A percentile compares a stretch with the other conserved stretches of the same genome.
These are phyloP conservation scores for Vidua chalybeata DNA, from an alignment of 2,113 vertebrate genomes.

Conservation along the genomic window DNA sequence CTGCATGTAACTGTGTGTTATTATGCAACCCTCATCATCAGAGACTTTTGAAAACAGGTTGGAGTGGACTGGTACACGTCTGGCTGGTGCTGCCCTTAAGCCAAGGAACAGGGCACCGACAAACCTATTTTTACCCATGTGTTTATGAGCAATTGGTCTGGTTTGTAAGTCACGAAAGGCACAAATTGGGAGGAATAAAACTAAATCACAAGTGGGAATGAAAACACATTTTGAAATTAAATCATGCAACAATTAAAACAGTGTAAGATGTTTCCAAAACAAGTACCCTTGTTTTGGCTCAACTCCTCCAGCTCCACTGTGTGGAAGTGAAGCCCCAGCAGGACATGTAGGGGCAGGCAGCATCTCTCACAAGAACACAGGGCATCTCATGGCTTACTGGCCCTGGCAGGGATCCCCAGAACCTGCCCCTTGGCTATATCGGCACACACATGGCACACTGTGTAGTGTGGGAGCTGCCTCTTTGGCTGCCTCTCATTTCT, in stretches of 20 bases:
- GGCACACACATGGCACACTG: rapidly evolving
- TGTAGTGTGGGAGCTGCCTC: not conserved
- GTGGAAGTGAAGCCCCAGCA: not conserved
- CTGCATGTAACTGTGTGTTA: not conserved
- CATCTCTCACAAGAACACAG: not conserved
- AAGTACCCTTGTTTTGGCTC: not conserved
- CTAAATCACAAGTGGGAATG: not conserved
- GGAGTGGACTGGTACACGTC: not conserved
- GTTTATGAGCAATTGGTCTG: not conserved
- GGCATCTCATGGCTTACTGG: not conserved
- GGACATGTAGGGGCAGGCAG: not conserved
- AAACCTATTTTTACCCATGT: not conserved
- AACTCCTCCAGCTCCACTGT: not conserved
- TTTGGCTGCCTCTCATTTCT: not conserved
- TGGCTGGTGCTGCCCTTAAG: not conserved
- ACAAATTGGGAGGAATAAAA: not conserved
- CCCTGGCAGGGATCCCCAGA: not conserved
- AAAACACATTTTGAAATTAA: not conserved
- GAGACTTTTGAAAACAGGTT: not conserved
- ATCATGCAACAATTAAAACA: not conserved
- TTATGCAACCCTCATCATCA: not conserved
- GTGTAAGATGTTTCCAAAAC: not conserved
- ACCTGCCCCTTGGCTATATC: not conserved
- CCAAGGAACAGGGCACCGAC: not conserved
- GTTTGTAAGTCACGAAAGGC: not conserved